Evolutionary conservation across 2,797 vertebrate genomes (phyloP).

Genomic region (Cheirogaleus major): DNA sequence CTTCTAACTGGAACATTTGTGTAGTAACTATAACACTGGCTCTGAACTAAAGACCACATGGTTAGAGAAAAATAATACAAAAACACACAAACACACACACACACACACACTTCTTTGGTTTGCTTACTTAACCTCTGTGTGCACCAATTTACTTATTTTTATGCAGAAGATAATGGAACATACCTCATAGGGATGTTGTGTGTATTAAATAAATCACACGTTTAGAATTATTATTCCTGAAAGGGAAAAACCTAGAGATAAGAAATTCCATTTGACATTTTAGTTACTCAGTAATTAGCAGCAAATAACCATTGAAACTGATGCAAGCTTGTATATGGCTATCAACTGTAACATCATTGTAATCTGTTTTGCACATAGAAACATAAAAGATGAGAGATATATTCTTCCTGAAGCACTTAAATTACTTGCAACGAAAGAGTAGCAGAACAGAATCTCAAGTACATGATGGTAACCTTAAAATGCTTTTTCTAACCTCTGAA

Average conservation of each 20-base stretch:
- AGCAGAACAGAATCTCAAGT: neutral
- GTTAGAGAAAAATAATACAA: slow-evolving; percentile 80
- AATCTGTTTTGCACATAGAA: neutral
- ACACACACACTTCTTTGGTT: neutral
- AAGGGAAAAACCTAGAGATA: neutral
- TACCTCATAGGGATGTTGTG: neutral
- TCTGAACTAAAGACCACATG: slow-evolving; percentile 90
- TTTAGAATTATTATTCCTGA: neutral
- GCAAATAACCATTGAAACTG: neutral
- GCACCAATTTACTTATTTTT: neutral
- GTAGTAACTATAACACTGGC: slow-evolving; percentile 90
- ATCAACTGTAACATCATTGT: neutral
- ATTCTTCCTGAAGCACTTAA: neutral
- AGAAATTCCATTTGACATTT: slow-evolving; percentile 5
- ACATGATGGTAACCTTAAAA: neutral
- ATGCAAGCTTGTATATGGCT: neutral
- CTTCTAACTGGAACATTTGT: slow-evolving; percentile 88
- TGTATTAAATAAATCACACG: neutral
- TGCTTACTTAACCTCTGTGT: neutral
- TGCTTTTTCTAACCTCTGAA: neutral
- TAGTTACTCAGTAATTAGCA: slow-evolving; percentile 8
- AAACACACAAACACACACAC: neutral
- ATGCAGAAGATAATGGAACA: neutral
- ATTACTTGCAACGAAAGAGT: neutral
- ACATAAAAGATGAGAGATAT: neutral